Conservation (phyloP, 2,888 invertebrate species). For the Deroplatys truncata region DNA sequence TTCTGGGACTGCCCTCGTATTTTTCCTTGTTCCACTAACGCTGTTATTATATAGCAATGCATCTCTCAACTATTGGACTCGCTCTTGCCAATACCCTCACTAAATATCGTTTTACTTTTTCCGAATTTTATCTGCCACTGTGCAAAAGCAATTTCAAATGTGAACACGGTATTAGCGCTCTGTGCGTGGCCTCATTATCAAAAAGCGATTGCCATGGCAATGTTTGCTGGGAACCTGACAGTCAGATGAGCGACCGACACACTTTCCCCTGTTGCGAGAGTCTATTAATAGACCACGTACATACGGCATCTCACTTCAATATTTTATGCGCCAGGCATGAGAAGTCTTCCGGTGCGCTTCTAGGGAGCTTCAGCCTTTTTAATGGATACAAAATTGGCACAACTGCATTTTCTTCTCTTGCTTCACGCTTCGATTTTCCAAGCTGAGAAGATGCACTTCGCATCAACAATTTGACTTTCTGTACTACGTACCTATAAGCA, state of each 20-base stretch:
- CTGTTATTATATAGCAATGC: too few relatives aligned
- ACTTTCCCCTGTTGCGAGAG: neutral
- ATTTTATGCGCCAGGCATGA: neutral
- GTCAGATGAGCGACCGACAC: neutral
- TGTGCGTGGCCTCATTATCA: neutral
- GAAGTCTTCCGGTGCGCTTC: neutral
- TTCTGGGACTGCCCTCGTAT: too few relatives aligned
- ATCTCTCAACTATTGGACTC: too few relatives aligned
- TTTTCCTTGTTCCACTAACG: too few relatives aligned
- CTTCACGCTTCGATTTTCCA: neutral
- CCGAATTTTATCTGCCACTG: too few relatives aligned
- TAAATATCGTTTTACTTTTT: too few relatives aligned
- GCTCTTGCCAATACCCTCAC: too few relatives aligned
- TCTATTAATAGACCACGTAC: neutral
- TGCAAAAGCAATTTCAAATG: too few relatives aligned
- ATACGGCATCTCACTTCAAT: neutral
- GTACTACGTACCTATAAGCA: too few relatives aligned
- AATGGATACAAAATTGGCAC: neutral
- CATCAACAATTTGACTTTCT: too few relatives aligned
- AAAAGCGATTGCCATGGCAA: too few relatives aligned
- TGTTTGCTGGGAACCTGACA: neutral
- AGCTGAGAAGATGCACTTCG: neutral
- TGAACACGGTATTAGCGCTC: too few relatives aligned
- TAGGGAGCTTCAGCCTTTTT: neutral
- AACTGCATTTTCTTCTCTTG: neutral